Evolutionary conservation across 1,140 invertebrate species (phyloP), one percentile per base, ranked within the genome.

Genomic region (Nasonia vitripennis): DNA sequence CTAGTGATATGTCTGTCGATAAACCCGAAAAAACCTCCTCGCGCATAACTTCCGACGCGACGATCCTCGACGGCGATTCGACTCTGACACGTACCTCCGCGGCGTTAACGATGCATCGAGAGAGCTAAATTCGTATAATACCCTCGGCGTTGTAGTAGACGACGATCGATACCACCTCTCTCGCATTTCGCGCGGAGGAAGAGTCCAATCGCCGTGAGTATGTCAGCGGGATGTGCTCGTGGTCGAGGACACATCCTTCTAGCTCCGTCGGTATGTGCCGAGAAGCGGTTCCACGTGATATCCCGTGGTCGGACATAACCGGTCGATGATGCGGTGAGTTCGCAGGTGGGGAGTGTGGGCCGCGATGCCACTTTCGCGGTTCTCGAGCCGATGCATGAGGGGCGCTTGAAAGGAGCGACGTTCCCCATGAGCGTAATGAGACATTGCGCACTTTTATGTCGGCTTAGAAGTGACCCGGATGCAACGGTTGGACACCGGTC

Each of bases 1-100:
- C 23, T 71, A 71, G 10, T 81, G 84, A 85, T 85, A 81, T 85
- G 84, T 85, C 71, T 75, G 41, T 67, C 62, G 80, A 51, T 23
- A 74, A 1, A 27, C 83, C 67, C 62, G 0, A 41, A 75, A 75
- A 45, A 45, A 45, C 17, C 51, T 51, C 14, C 10, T 14, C 51
- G 51, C 11, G 51, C 14, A 55, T 10, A 3, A 4, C 51, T 14
- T 1, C 11, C 51, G 51, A 55, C 51, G 51, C 14, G 51, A 14
- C 51, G 51, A 14, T 14, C 7, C 55, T 62, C 17, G 55, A 0
- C 55, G 20, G 6, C 20, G 20, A 62, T 20, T 62, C 55, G 55
- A 62, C 55, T 62, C 20, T 0, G 6, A 62, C 5, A 62, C 17
- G 20, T 6, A 62, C 55, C 14, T 7, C 17, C 55, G 20, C 55